A percentile compares a stretch with the other conserved stretches of the same genome.
Conservation (phyloP, 2,113 vertebrate genomes). For the Cichladusa arquata region DNA sequence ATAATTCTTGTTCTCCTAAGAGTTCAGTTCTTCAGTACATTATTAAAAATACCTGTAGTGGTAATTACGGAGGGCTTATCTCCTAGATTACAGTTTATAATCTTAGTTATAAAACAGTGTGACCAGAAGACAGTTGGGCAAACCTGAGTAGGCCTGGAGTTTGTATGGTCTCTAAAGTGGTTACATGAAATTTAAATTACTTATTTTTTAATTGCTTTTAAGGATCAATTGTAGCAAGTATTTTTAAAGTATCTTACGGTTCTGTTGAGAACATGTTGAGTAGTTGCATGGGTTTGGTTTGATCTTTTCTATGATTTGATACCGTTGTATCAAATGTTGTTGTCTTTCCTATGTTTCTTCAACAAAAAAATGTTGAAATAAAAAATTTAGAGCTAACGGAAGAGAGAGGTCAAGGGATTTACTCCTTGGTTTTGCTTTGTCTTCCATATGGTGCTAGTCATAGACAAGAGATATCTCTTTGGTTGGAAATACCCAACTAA, state of each 20-base stretch:
- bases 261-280: neutral
- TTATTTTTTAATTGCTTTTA: neutral
- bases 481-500: neutral
- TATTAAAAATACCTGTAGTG: neutral
- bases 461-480: neutral
- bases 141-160: neutral
- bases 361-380: neutral
- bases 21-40: neutral
- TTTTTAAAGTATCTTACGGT: neutral
- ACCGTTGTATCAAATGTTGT: neutral
- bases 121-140: neutral
- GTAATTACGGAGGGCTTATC: neutral
- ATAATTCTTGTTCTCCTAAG: neutral
- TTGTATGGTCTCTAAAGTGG: neutral
- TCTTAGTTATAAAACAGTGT: neutral
- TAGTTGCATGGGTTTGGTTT: neutral
- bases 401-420: neutral
- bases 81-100: neutral
- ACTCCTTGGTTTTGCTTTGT: neutral
- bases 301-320: neutral
- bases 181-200: neutral
- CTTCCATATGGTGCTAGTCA: neutral
- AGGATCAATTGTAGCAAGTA: neutral
- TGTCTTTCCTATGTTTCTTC: neutral
- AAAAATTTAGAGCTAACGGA: neutral